Percentiles rank a stretch among this genome's conserved stretches.
phyloP scores from a whole-genome alignment of 2,113 vertebrate genomes.

The rat (Rattus norvegicus) region GRCr8 NC_086027.1:94200501-94201000 shows the following conservation, averaged over 20 bases:
- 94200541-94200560: constrained; percentile 11
- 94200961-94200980: constrained; percentile 31
- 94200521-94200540: neutral
- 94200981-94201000: neutral
- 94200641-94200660: constrained; percentile 35
- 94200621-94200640: neutral
- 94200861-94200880: constrained; percentile 25
- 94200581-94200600: neutral
- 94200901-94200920: constrained; percentile 26
- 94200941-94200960: neutral
- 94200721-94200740: constrained; percentile 40
- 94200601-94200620: neutral
- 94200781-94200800: constrained; percentile 30
- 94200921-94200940: neutral
- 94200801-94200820: neutral
- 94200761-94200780: constrained; percentile 45
- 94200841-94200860: constrained; percentile 47
- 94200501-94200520: constrained; percentile 56
- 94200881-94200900: constrained; percentile 10
- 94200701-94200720: neutral
- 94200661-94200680: constrained; percentile 25
- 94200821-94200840: neutral
- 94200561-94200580: neutral
- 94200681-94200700: neutral
- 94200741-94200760: constrained; percentile 46